A percentile compares a stretch with the other conserved stretches of the same genome.
Conservation (phyloP, 2,113 vertebrate genomes). For the Terrapene triunguis region DNA sequence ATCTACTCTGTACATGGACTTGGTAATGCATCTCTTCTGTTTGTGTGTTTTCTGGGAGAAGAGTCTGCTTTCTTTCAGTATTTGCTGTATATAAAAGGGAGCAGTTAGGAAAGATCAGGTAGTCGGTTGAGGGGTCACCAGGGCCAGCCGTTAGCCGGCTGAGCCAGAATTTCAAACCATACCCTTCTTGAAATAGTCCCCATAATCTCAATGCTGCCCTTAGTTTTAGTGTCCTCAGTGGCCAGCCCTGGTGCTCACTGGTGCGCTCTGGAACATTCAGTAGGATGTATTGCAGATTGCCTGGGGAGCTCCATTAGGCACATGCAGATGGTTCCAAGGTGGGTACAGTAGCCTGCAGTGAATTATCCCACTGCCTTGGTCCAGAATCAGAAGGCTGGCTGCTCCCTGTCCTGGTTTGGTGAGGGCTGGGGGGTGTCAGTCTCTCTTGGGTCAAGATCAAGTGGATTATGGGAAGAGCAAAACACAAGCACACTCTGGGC, state of each 20-base stretch:
- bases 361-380: not conserved
- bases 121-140: constrained; percentile 13
- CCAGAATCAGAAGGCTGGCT: not conserved
- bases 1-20: constrained; percentile 93
- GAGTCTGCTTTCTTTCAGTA: constrained; percentile 34
- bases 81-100: constrained; percentile 44
- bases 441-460: not conserved
- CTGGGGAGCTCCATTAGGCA: not conserved
- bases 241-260: constrained; percentile 11
- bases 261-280: not conserved
- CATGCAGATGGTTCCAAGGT: not conserved
- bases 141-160: constrained; percentile 53
- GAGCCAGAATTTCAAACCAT: constrained; percentile 34
- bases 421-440: not conserved
- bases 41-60: constrained; percentile 24
- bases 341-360: not conserved
- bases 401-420: not conserved
- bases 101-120: constrained; percentile 31
- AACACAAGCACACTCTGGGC: not conserved
- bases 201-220: not conserved
- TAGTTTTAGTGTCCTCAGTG: constrained; percentile 1
- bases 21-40: constrained; percentile 78
- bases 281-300: not conserved
- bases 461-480: not conserved
- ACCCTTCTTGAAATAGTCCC: constrained; percentile 14